Conservation (phyloP, 2,113 vertebrate genomes). For the Perca fluviatilis region DNA sequence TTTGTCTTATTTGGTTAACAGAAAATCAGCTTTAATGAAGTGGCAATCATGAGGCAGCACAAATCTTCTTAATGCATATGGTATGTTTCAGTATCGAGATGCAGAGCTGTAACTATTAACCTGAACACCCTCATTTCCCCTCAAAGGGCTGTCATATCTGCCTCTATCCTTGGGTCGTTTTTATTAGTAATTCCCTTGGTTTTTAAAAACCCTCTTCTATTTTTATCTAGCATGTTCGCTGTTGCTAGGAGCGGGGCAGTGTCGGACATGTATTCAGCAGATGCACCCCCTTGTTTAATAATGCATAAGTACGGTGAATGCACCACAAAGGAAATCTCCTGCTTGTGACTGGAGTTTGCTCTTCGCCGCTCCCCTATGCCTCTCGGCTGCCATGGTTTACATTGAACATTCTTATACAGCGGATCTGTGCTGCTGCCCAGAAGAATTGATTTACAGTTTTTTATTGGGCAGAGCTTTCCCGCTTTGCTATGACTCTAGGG, state of each 20-base stretch:
- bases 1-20: not conserved
- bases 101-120: conserved; percentile 9
- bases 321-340: conserved; percentile 72
- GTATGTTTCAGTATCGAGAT: not conserved
- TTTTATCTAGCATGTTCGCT: conserved; percentile 77
- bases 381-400: conserved; percentile 56
- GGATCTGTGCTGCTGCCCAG: conserved; percentile 60
- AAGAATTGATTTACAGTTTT: conserved; percentile 71
- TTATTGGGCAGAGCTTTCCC: conserved; percentile 61
- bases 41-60: not conserved
- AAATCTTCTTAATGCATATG: not conserved
- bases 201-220: conserved; percentile 75
- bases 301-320: conserved; percentile 73
- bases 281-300: conserved; percentile 81
- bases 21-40: not conserved
- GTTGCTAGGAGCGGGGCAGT: conserved; percentile 78
- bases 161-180: conserved; percentile 37
- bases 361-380: conserved; percentile 30
- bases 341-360: conserved; percentile 53
- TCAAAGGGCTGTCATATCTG: conserved; percentile 10
- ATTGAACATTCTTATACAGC: conserved; percentile 66
- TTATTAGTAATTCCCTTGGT: conserved; percentile 59
- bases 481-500: conserved; percentile 77
- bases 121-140: conserved; percentile 33
- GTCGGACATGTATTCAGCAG: conserved; percentile 69